A percentile compares a stretch with the other conserved stretches of the same genome.
Conservation (phyloP, 1,140 invertebrate species). For the Lanistes nyassanus region DNA sequence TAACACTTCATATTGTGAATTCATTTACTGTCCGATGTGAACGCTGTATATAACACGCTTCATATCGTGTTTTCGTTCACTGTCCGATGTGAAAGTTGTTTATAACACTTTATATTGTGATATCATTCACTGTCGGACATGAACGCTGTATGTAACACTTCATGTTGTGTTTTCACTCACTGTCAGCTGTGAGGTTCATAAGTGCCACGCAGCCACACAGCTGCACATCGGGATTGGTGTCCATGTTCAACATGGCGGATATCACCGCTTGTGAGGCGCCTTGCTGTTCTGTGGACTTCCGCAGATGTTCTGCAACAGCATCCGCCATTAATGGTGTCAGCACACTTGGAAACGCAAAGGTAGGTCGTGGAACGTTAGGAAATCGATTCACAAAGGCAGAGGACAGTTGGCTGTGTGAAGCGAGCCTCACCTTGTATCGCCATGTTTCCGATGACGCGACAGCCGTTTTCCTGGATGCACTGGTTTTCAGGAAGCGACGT, state of each 20-base stretch:
- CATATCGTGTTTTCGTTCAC: background rate
- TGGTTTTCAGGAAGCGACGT: slow-evolving; percentile 34
- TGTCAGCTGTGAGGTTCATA: slow-evolving; percentile 48
- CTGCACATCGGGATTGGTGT: slow-evolving; percentile 38
- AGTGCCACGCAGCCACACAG: slow-evolving; percentile 44
- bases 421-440: slow-evolving; percentile 38
- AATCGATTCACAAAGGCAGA: too few relatives aligned
- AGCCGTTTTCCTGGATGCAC: slow-evolving; percentile 44
- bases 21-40: too few relatives aligned
- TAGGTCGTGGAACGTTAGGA: too few relatives aligned
- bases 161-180: slow-evolving; percentile 28
- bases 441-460: slow-evolving; percentile 46
- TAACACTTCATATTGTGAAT: too few relatives aligned
- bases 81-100: background rate
- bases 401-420: too few relatives aligned
- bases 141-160: background rate
- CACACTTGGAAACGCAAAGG: too few relatives aligned
- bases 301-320: slow-evolving; percentile 34
- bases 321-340: background rate
- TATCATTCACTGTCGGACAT: background rate
- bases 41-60: background rate
- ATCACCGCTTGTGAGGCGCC: slow-evolving; percentile 41
- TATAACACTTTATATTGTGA: background rate
- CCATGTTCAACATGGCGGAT: slow-evolving; percentile 43
- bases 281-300: slow-evolving; percentile 34